phyloP scores from a whole-genome alignment of 2,113 vertebrate species.

The Thamnophis sirtalis region DNA sequence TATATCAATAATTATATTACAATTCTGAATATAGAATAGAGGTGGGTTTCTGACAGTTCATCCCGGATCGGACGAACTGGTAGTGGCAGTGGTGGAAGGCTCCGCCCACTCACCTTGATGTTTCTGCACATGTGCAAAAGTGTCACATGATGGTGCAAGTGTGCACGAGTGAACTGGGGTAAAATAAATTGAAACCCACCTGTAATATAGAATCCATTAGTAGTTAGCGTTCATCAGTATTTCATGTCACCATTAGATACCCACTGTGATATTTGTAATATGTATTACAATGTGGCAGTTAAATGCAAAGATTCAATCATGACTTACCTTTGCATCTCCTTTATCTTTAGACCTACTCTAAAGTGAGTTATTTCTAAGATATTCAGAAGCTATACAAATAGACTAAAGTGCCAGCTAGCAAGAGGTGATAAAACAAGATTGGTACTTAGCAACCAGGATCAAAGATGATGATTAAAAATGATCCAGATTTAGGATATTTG shows the following conservation, averaged over 20 bases:
- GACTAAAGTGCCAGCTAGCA: constrained; percentile 10
- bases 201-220: no score
- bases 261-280: background rate
- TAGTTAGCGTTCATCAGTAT: background rate
- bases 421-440: constrained; percentile 5
- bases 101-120: no score
- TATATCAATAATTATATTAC: background rate
- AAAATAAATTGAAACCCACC: no score
- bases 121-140: no score
- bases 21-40: background rate
- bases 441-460: background rate
- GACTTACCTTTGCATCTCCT: background rate
- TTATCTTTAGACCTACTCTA: background rate
- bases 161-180: no score
- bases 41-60: no score
- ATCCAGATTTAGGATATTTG: background rate
- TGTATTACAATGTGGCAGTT: background rate
- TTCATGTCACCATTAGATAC: background rate
- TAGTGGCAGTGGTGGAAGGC: no score
- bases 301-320: background rate
- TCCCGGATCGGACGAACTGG: no score
- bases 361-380: background rate
- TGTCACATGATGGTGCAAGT: no score
- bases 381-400: constrained; percentile 1
- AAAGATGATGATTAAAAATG: background rate